Base-by-base conservation (phyloP, 2,113 vertebrate genomes). In the Lasiurus cinereus region DNA sequence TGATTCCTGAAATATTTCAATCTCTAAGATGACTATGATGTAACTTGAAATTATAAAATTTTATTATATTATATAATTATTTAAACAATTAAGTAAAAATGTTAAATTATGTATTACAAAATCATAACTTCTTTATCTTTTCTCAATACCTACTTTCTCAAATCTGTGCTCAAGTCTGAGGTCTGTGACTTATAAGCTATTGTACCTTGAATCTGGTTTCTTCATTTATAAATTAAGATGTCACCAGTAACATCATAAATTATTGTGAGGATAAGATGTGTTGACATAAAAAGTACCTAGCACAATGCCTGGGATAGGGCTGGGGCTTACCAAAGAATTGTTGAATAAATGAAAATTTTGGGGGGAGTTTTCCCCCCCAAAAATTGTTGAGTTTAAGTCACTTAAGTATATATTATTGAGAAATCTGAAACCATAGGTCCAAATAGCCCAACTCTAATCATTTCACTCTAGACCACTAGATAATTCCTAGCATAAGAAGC, bases 31-130 rank as follows among this genome's bases (percentile, higher is more conserved):
- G n/a, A 8, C 27, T 82, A 54, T 46, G 33, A 54, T 80, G 91
- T 82, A 76, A 76, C 36, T 80, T 87, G 36, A 66, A 82, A 94
- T 67, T 66, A 80, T 62, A 77, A 43, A 67, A 88, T 83, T 76
- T 88, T 59, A 82, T 64, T 83, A 33, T 59, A 94, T 72, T 72
- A 91, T 29, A 5, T 46, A 50, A 29, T 50, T 80, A 48, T 59
- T 70, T 52, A 90, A 94, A 94, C 39, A 59, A 78, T 66, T 67
- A 79, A 64, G 56, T 27, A 66, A 93, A 90, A 95, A 66, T 73
- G 39, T 3, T 36, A 15, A 4, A 84, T 33, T 72, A 78, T 67
- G 1, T 62, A 48, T 46, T 64, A 77, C 7, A 73, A 93, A 95
- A 67, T 50, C 31, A 67, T 80, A n/a, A 70, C 8, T 73, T 52